These are phyloP conservation scores for Epistrophe grossulariae DNA, from an alignment of 2,888 invertebrate species.

Conservation along the genomic window DNA sequence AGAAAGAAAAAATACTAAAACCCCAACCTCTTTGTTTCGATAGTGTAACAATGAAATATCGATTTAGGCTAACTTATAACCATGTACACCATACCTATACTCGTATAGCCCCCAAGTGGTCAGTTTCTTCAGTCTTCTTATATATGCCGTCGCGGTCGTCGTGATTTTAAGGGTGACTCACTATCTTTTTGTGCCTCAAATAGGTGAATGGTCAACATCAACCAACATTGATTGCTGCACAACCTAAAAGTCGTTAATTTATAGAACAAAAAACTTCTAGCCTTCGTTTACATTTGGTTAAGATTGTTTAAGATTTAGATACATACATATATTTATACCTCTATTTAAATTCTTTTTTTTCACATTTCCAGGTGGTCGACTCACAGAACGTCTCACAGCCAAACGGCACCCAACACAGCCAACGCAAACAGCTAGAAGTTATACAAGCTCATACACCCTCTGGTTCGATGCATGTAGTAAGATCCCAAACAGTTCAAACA, in stretches of 20 bases:
- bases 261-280: constrained; percentile 55
- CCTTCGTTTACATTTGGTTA: no score
- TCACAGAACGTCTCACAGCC: constrained; percentile 84
- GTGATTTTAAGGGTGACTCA: constrained; percentile 63
- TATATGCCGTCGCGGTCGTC: constrained; percentile 5
- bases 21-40: constrained; percentile 57
- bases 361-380: constrained; percentile 82
- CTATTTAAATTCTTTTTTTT: constrained; percentile 71
- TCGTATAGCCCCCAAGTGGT: constrained; percentile 31
- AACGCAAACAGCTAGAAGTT: constrained; percentile 87
- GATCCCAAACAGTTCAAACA: constrained; percentile 85
- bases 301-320: neutral
- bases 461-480: constrained; percentile 89
- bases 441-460: constrained; percentile 88
- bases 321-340: no score
- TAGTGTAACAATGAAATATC: constrained; percentile 58
- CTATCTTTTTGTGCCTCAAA: neutral
- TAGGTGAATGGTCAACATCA: constrained; percentile 55
- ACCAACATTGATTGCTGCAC: neutral
- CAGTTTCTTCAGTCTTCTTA: constrained; percentile 48
- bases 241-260: constrained; percentile 41
- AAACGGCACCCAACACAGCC: constrained; percentile 83
- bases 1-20: constrained; percentile 4
- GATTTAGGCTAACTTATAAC: constrained; percentile 39
- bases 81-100: neutral